These are phyloP conservation scores for Trachymyrmex septentrionalis DNA, from an alignment of 1,140 invertebrate genomes.

Conservation along the genomic window DNA sequence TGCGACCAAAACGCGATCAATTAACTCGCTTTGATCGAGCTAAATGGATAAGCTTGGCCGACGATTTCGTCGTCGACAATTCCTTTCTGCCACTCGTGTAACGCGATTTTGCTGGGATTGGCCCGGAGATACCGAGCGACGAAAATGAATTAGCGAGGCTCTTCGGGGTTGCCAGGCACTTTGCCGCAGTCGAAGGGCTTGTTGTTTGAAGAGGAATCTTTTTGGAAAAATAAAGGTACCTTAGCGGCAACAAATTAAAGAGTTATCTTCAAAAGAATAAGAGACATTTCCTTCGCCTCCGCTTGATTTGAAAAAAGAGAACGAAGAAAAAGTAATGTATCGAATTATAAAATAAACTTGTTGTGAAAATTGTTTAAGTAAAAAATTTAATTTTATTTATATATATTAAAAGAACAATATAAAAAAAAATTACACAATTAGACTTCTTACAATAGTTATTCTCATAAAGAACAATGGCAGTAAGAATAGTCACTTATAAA, in stretches of 20 bases:
- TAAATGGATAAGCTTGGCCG: conserved; percentile 68
- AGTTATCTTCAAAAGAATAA: conserved; percentile 52
- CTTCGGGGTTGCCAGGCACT: conserved; percentile 34
- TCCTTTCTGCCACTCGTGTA: conserved; percentile 63
- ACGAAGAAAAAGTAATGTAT: not conserved
- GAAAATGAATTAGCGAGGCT: conserved; percentile 71
- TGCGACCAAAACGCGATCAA: conserved; percentile 68
- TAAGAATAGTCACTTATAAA: not conserved
- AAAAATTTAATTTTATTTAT: conserved; percentile 3
- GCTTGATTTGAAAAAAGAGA: conserved; percentile 9
- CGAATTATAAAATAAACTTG: conserved; percentile 22
- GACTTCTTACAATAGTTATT: conserved; percentile 20
- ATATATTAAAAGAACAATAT: not conserved
- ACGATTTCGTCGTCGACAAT: conserved; percentile 61
- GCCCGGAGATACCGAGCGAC: conserved; percentile 43
- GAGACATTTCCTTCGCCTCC: conserved; percentile 9
- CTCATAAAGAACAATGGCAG: not conserved
- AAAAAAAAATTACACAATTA: not conserved
- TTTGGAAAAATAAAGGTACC: conserved; percentile 54
- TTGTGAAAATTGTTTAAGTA: not conserved
- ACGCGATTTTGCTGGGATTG: conserved; percentile 65
- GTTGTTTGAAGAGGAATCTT: conserved; percentile 31
- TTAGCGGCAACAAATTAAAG: conserved; percentile 42
- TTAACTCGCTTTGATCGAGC: conserved; percentile 67
- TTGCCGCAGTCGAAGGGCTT: conserved; percentile 29